Evolutionary conservation across 1,140 invertebrate genomes (phyloP).

Genomic region (Micrasema longulum): DNA sequence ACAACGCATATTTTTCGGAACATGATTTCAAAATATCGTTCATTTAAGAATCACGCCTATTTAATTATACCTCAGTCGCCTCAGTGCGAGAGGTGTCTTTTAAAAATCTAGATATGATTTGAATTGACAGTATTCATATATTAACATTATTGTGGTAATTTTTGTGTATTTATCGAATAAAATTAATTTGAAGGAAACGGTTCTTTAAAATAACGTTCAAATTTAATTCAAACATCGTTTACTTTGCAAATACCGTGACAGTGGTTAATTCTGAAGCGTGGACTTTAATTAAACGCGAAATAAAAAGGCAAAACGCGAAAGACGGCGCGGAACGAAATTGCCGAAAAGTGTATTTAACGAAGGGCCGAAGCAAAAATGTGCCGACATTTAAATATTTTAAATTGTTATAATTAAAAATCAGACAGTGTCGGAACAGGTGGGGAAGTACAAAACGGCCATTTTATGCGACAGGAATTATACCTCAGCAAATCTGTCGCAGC

Average conservation of each 20-base stretch:
- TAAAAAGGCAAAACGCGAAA: conserved; percentile 36
- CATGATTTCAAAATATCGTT: no score
- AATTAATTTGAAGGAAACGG: no score
- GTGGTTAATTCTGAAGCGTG: conserved; percentile 28
- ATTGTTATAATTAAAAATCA: conserved; percentile 48
- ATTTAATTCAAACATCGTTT: conserved; percentile 22
- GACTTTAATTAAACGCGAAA: conserved; percentile 42
- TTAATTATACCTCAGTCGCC: no score
- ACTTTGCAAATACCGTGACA: conserved; percentile 3
- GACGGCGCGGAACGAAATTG: conserved; percentile 9
- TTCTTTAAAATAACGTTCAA: conserved; percentile 9
- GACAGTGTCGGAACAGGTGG: background rate
- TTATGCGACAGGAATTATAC: conserved; percentile 29
- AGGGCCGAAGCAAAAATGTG: conserved; percentile 22
- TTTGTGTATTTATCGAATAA: no score
- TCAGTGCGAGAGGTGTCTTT: no score
- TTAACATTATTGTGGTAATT: no score
- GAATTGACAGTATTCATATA: no score
- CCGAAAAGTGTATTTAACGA: conserved; percentile 32
- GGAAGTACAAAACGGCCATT: background rate
- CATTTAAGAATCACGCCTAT: no score
- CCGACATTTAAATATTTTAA: conserved; percentile 43
- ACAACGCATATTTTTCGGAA: no score
- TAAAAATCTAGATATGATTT: no score
- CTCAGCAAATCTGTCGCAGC: conserved; percentile 26